phyloP scores from a whole-genome alignment of 2,797 vertebrate species.

The Diglossa cyanea region DNA sequence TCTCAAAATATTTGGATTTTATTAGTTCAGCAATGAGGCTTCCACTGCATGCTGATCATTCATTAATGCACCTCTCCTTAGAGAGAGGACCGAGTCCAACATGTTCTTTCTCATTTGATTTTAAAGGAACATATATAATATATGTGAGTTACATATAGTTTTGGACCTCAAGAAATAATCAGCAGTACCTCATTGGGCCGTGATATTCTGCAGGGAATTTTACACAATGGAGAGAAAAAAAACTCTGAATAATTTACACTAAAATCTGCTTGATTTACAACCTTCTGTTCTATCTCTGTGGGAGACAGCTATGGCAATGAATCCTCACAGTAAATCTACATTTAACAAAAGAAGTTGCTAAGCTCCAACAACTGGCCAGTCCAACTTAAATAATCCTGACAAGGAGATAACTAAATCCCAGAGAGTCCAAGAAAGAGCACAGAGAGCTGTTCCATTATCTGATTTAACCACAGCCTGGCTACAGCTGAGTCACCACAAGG shows the following conservation, averaged over 20 bases:
- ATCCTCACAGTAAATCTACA: neutral
- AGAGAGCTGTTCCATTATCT: neutral
- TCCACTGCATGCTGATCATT: neutral
- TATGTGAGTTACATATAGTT: neutral
- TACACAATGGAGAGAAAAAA: neutral
- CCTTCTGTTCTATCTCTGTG: slow-evolving; percentile 38
- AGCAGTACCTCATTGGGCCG: neutral
- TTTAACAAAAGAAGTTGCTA: neutral
- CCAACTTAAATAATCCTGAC: neutral
- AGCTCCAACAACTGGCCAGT: neutral
- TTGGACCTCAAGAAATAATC: neutral
- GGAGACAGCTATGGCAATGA: neutral
- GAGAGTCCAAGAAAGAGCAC: neutral
- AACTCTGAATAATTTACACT: slow-evolving; percentile 44
- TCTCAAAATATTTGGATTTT: neutral
- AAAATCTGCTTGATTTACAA: slow-evolving; percentile 37
- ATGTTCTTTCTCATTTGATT: neutral
- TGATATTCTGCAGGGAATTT: neutral
- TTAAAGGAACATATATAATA: neutral
- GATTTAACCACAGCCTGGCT: neutral
- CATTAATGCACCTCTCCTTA: neutral
- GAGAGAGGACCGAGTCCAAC: neutral
- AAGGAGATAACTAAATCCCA: neutral
- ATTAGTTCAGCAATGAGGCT: neutral
- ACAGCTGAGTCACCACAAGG: neutral